These are phyloP conservation scores for Macrostomum cliftonense DNA, from an alignment of 2,888 invertebrate species.

Conservation along the genomic window DNA sequence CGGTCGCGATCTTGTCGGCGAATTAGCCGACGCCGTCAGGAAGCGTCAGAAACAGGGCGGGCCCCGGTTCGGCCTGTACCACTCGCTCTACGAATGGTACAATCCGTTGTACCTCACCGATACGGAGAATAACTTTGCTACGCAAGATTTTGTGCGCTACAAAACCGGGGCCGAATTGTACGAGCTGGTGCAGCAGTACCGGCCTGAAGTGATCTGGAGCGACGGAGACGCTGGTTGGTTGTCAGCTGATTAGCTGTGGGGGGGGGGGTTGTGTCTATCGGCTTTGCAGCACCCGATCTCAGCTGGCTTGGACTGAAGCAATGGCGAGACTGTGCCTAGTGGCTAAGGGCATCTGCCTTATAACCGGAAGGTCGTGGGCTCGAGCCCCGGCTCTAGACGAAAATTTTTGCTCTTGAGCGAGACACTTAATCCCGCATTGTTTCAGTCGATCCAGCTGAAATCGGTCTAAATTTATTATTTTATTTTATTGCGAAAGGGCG, in stretches of 20 bases:
- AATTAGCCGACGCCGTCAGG: slow-evolving; percentile 49
- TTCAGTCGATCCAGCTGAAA: too few relatives aligned
- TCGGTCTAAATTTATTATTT: too few relatives aligned
- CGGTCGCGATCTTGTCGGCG: slow-evolving; percentile 54
- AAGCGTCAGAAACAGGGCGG: slow-evolving; percentile 39
- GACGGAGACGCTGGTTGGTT: slow-evolving; percentile 44
- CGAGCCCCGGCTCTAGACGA: too few relatives aligned
- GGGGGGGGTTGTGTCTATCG: too few relatives aligned
- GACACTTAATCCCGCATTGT: too few relatives aligned
- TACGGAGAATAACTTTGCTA: slow-evolving; percentile 43
- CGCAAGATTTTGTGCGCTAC: slow-evolving; percentile 47
- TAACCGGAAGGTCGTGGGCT: too few relatives aligned
- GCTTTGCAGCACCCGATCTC: too few relatives aligned
- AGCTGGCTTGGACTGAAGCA: too few relatives aligned
- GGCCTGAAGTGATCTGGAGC: slow-evolving; percentile 34
- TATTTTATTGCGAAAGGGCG: too few relatives aligned
- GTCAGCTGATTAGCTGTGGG: slow-evolving; percentile 9
- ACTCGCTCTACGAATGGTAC: slow-evolving; percentile 39
- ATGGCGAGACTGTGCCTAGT: too few relatives aligned
- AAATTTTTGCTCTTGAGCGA: too few relatives aligned
- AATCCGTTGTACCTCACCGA: slow-evolving; percentile 36
- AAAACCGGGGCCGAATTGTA: slow-evolving; percentile 47
- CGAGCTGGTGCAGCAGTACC: slow-evolving; percentile 42
- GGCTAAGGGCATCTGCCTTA: too few relatives aligned
- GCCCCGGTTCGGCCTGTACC: slow-evolving; percentile 42